phyloP scores from a whole-genome alignment of 1,140 invertebrate species.

The Oncopodura yosiiana region DNA sequence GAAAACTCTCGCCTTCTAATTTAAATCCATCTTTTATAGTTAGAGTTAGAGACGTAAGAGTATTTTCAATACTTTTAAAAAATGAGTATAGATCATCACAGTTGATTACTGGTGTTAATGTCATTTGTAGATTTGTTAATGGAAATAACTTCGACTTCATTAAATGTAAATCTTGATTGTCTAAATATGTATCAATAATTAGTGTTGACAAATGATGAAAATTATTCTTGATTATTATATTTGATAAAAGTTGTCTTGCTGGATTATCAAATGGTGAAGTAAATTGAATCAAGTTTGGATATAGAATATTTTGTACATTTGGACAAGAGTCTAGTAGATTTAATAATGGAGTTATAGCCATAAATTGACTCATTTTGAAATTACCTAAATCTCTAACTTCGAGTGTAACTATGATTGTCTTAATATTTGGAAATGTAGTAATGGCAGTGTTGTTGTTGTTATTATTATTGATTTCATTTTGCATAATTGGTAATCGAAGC shows the following conservation, averaged over 20 bases:
- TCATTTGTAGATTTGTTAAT: conserved; percentile 17
- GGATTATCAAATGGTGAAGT: conserved; percentile 25
- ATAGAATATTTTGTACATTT: conserved; percentile 18
- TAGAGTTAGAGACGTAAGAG: conserved; percentile 9
- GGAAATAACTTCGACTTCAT: conserved; percentile 8
- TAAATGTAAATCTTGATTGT: conserved; percentile 9
- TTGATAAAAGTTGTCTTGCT: conserved; percentile 18
- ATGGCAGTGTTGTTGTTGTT: neutral
- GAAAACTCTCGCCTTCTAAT: conserved; percentile 8
- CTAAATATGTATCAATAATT: conserved; percentile 23
- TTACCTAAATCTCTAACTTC: conserved; percentile 14
- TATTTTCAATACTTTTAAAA: conserved; percentile 6
- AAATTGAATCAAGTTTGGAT: conserved; percentile 23
- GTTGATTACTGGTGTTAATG: conserved; percentile 13
- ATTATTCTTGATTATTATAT: conserved; percentile 10
- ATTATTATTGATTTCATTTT: conserved; percentile 6
- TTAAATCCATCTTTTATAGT: conserved; percentile 18
- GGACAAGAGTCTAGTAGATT: conserved; percentile 8
- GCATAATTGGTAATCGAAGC: conserved; percentile 18
- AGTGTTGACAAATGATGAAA: conserved; percentile 7
- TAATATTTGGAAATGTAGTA: conserved; percentile 2
- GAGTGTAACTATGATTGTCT: conserved; percentile 13
- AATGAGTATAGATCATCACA: conserved; percentile 11
- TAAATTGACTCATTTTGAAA: conserved; percentile 1
- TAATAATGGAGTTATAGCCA: conserved; percentile 7